Evolutionary conservation across 2,797 vertebrate species (phyloP).

Genomic region (Threskiornis aethiopicus): DNA sequence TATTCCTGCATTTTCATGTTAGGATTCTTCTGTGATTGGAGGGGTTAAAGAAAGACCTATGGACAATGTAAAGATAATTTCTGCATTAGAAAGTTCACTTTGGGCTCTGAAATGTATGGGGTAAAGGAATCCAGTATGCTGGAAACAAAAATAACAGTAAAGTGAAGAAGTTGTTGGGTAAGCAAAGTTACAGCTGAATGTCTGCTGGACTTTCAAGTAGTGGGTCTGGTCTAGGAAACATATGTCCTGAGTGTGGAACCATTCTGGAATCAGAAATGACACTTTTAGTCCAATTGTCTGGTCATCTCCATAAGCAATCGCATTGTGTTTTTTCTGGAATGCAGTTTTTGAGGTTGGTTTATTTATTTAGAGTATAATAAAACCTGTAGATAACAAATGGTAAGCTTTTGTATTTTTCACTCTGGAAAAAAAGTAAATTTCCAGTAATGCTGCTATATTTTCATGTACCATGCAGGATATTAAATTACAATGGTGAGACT

Average conservation of each 20-base stretch:
- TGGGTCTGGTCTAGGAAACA: background rate
- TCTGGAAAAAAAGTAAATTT: background rate
- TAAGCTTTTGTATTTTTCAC: background rate
- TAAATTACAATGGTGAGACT: conserved; percentile 19
- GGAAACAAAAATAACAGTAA: background rate
- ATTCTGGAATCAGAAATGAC: background rate
- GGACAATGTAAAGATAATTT: background rate
- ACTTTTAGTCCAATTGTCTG: background rate
- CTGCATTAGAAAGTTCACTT: background rate
- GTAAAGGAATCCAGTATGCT: background rate
- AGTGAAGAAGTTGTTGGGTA: background rate
- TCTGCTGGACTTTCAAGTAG: background rate
- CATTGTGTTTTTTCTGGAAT: conserved; percentile 13
- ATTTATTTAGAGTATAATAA: background rate
- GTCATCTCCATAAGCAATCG: background rate
- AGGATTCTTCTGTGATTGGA: background rate
- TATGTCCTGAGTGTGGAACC: background rate
- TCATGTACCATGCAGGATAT: background rate
- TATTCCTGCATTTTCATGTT: background rate
- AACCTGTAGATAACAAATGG: conserved; percentile 31
- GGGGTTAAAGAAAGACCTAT: background rate
- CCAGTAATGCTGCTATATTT: background rate
- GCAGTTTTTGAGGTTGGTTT: background rate
- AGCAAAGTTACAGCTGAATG: background rate
- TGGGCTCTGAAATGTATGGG: background rate